A percentile compares a stretch with the other conserved stretches of the same genome.
These are phyloP conservation scores for Castor canadensis DNA, from an alignment of 2,113 vertebrate species.

Conservation along the genomic window DNA sequence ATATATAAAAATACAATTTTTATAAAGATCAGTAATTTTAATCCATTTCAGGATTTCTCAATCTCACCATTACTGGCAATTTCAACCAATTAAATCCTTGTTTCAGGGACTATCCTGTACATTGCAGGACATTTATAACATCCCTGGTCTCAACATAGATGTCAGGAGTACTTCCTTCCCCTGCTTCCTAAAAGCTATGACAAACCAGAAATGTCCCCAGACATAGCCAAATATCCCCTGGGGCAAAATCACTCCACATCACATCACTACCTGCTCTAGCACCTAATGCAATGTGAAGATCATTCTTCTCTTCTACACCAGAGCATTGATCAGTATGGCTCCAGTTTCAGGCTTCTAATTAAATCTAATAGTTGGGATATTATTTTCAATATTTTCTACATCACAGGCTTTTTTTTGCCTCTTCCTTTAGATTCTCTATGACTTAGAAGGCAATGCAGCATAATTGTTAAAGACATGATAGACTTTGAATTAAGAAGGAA, in stretches of 20 bases:
- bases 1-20: not conserved
- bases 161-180: not conserved
- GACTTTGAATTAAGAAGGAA: not conserved
- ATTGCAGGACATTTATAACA: not conserved
- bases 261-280: not conserved
- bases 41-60: not conserved
- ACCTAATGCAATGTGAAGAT: not conserved
- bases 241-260: not conserved
- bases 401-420: not conserved
- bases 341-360: not conserved
- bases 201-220: not conserved
- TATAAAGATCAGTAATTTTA: not conserved
- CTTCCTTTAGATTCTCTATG: not conserved
- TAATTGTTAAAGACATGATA: not conserved
- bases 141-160: not conserved
- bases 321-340: accelerated
- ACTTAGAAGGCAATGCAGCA: not conserved
- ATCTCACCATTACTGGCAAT: not conserved
- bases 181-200: not conserved
- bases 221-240: not conserved
- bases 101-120: not conserved
- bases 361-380: not conserved
- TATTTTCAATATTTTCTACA: not conserved
- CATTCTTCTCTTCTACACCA: not conserved
- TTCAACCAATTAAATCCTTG: not conserved